Evolutionary conservation across 2,888 invertebrate species (phyloP).

Genomic region (Sminthurinus aureus): DNA sequence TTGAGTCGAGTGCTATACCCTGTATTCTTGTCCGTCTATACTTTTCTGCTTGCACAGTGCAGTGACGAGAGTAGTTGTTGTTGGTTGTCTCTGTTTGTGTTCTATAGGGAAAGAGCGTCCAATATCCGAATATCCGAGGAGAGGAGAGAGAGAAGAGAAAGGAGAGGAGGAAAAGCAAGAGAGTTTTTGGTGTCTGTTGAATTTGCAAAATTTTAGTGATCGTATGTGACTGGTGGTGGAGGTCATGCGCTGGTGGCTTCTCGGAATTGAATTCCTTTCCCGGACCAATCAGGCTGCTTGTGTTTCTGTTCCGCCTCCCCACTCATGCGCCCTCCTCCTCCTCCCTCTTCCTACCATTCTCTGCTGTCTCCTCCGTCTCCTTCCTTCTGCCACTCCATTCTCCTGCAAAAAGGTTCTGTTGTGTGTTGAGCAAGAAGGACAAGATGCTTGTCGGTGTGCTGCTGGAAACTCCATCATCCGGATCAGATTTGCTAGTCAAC

Average conservation of each 20-base stretch:
- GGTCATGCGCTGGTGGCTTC: constrained; percentile 41
- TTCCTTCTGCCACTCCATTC: background rate
- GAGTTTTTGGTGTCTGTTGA: background rate
- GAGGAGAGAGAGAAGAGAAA: background rate
- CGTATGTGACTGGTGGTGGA: constrained; percentile 32
- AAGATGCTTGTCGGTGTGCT: background rate
- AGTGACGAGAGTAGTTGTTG: background rate
- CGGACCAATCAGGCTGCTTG: constrained; percentile 7
- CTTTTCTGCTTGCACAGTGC: background rate
- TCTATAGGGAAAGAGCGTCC: background rate
- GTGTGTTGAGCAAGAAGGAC: too few relatives aligned
- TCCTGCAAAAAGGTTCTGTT: background rate
- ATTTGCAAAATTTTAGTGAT: constrained; percentile 32
- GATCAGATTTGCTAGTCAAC: constrained; percentile 33
- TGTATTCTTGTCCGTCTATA: too few relatives aligned
- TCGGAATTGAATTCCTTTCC: constrained; percentile 38
- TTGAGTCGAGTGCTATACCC: background rate
- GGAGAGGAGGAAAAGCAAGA: background rate
- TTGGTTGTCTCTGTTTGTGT: background rate
- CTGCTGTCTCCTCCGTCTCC: constrained; percentile 17
- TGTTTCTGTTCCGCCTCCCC: constrained; percentile 22
- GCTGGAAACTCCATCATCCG: background rate
- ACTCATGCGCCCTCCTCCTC: constrained; percentile 10
- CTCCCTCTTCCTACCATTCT: background rate
- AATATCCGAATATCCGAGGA: background rate